Percentiles rank a stretch among this genome's conserved stretches.
Evolutionary conservation across 2,888 invertebrate species (phyloP).

Genomic region (Amaurobius ferox): DNA sequence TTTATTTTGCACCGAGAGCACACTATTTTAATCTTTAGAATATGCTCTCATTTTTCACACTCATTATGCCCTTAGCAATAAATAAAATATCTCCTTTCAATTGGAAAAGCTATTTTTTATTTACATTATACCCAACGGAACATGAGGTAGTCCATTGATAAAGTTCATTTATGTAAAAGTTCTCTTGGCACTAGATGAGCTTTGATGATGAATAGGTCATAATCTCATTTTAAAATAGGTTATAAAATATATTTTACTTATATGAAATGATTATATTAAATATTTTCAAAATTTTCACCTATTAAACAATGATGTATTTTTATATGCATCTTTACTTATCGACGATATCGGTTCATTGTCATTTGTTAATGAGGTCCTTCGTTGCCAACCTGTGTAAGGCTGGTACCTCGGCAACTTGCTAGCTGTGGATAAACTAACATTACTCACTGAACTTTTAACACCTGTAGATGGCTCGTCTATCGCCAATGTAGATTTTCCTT

Average conservation of each 20-base stretch:
- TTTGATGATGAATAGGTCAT: no score
- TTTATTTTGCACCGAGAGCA: no score
- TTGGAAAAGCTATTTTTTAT: no score
- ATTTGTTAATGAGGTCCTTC: conserved; percentile 43
- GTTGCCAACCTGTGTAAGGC: conserved; percentile 34
- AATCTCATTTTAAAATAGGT: no score
- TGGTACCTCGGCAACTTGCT: conserved; percentile 59
- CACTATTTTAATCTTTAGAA: no score
- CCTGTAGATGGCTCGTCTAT: conserved; percentile 37
- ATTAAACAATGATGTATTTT: conserved; percentile 41
- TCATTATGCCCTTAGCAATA: no score
- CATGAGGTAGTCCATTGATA: background rate
- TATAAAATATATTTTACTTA: no score
- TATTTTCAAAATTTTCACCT: conserved; percentile 15
- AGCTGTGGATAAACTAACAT: conserved; percentile 5
- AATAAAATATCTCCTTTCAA: no score
- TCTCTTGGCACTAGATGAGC: background rate
- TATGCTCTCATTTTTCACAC: no score
- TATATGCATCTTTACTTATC: conserved; percentile 26
- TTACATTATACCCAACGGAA: no score
- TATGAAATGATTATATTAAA: background rate
- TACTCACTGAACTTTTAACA: conserved; percentile 47
- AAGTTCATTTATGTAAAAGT: no score
- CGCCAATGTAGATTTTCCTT: conserved; percentile 23
- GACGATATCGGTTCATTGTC: conserved; percentile 46